Evolutionary conservation across 1,140 invertebrate species (phyloP).

Genomic region (Leptestheria dahalacensis): DNA sequence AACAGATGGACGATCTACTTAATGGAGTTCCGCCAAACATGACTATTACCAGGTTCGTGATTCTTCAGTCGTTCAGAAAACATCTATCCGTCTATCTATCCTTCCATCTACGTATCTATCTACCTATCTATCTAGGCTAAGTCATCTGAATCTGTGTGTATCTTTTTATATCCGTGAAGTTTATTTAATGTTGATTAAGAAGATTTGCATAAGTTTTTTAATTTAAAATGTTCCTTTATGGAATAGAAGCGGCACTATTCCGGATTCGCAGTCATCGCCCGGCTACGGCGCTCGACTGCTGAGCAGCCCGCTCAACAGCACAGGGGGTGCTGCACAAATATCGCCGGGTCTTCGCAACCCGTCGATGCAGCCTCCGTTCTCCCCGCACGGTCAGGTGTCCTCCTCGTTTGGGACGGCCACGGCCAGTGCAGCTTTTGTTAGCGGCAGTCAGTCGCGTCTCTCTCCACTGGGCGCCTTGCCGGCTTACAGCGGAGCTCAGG

Average conservation of each 20-base stretch:
- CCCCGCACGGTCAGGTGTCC: constrained; percentile 8
- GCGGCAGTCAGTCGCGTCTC: constrained; percentile 21
- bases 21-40: constrained; percentile 71
- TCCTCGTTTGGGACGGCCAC: neutral
- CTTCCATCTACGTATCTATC: constrained; percentile 1
- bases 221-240: constrained; percentile 20
- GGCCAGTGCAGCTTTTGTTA: neutral
- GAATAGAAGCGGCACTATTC: constrained; percentile 45
- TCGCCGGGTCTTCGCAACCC: constrained; percentile 1
- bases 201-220: neutral
- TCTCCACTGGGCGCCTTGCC: constrained; percentile 22
- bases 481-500: constrained; percentile 24
- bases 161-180: neutral
- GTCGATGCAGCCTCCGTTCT: constrained; percentile 10
- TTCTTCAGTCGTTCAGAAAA: neutral
- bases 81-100: neutral
- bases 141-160: neutral
- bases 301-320: constrained; percentile 21
- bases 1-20: constrained; percentile 58
- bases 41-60: constrained; percentile 38
- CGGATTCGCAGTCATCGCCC: constrained; percentile 54
- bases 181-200: neutral
- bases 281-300: constrained; percentile 32
- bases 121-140: constrained; percentile 8
- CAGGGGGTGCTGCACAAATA: constrained; percentile 19